phyloP scores from a whole-genome alignment of 1,140 invertebrate species.

The Dendrolimus kikuchii region DNA sequence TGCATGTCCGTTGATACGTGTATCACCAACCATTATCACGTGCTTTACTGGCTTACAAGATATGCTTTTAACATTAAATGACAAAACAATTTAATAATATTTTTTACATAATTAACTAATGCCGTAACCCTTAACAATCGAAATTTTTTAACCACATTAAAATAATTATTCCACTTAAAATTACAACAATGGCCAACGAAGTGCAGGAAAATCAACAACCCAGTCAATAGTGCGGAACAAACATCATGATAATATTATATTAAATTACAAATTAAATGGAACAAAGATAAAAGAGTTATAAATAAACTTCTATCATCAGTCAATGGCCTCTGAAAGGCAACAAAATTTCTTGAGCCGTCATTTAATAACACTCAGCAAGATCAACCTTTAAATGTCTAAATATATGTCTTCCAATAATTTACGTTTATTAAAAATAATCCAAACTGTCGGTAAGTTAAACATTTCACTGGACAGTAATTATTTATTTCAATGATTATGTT shows the following conservation, averaged over 20 bases:
- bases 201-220: constrained; percentile 54
- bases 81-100: constrained; percentile 40
- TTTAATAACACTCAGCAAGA: background rate
- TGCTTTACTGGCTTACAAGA: constrained; percentile 60
- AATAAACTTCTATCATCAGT: constrained; percentile 12
- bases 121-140: constrained; percentile 55
- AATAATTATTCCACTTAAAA: constrained; percentile 36
- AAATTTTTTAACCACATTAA: constrained; percentile 49
- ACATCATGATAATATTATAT: constrained; percentile 16
- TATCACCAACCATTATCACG: constrained; percentile 64
- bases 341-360: constrained; percentile 3
- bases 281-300: constrained; percentile 12
- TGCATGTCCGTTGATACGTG: constrained; percentile 29
- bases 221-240: constrained; percentile 58
- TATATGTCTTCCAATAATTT: background rate
- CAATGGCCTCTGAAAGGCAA: constrained; percentile 5
- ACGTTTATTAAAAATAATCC: background rate
- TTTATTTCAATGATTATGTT: constrained; percentile 16
- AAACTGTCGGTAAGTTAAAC: constrained; percentile 5
- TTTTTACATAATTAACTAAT: constrained; percentile 38
- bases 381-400: background rate
- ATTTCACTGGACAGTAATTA: constrained; percentile 12
- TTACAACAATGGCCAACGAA: constrained; percentile 55
- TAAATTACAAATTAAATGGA: constrained; percentile 14
- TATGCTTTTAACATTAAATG: constrained; percentile 57